phyloP scores from a whole-genome alignment of 2,797 vertebrate species.

The Darevskia mixta region DNA sequence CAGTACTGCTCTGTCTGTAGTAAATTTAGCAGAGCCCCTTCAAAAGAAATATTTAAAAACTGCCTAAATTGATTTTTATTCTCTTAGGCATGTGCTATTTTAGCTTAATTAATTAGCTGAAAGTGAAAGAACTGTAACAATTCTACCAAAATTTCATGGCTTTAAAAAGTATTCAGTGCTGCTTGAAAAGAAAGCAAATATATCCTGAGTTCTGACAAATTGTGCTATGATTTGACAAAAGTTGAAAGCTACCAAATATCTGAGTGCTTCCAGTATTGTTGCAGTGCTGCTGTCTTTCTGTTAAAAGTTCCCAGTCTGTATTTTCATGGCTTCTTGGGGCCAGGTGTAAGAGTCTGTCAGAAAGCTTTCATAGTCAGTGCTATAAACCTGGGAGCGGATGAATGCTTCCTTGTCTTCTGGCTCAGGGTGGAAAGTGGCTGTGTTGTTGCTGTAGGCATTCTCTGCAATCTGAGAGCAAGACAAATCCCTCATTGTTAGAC shows the following conservation, averaged over 20 bases:
- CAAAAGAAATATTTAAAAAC: constrained; percentile 19
- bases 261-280: constrained; percentile 43
- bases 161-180: constrained; percentile 67
- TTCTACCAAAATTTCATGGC: constrained; percentile 57
- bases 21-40: constrained; percentile 10
- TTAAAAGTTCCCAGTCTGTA: constrained; percentile 82
- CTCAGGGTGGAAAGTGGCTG: constrained; percentile 88
- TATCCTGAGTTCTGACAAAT: constrained; percentile 51
- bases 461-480: constrained; percentile 85
- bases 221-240: constrained; percentile 21
- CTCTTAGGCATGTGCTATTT: constrained; percentile 32
- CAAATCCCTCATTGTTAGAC: constrained; percentile 30
- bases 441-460: constrained; percentile 87
- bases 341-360: constrained; percentile 88
- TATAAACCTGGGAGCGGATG: constrained; percentile 86
- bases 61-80: constrained; percentile 62
- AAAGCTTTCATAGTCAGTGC: constrained; percentile 89
- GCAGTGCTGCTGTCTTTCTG: constrained; percentile 35
- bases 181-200: constrained; percentile 73
- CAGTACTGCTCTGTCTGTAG: neutral
- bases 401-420: constrained; percentile 89
- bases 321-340: constrained; percentile 86
- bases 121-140: constrained; percentile 35
- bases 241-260: constrained; percentile 38
- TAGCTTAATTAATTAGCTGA: constrained; percentile 37